A percentile compares a stretch with the other conserved stretches of the same genome.
These are phyloP conservation scores for Psammodynastes pulverulentus DNA, from an alignment of 2,113 vertebrate genomes.

Conservation along the genomic window DNA sequence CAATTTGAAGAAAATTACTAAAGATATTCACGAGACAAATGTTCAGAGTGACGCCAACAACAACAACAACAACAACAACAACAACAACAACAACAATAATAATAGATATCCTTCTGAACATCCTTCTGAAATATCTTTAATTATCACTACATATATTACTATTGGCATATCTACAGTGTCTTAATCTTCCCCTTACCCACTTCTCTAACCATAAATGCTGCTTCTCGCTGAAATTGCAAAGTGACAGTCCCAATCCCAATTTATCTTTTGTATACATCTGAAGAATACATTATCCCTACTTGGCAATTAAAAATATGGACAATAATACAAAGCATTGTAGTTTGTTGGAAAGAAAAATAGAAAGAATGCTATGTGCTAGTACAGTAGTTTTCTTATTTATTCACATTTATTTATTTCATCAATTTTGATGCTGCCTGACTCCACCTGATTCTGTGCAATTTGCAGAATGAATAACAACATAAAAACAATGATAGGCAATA, in stretches of 20 bases:
- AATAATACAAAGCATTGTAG: slow-evolving; percentile 35
- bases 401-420: not conserved
- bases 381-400: not conserved
- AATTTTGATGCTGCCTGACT: not conserved
- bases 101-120: too few species aligned
- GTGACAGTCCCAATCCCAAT: slow-evolving; percentile 34
- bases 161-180: not conserved
- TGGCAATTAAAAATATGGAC: slow-evolving; percentile 50
- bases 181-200: not conserved
- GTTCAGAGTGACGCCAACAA: not conserved
- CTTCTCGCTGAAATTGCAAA: not conserved
- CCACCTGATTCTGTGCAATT: not conserved
- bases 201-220: not conserved
- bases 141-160: slow-evolving; percentile 1
- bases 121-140: not conserved
- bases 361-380: not conserved
- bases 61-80: not conserved
- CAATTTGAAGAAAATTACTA: not conserved
- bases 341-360: not conserved
- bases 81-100: not conserved
- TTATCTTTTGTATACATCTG: slow-evolving; percentile 5
- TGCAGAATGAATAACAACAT: not conserved
- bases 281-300: slow-evolving; percentile 13
- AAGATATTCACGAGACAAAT: not conserved
- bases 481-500: not conserved